Evolutionary conservation across 1,140 invertebrate species (phyloP).

Genomic region (Marisa cornuarietis): DNA sequence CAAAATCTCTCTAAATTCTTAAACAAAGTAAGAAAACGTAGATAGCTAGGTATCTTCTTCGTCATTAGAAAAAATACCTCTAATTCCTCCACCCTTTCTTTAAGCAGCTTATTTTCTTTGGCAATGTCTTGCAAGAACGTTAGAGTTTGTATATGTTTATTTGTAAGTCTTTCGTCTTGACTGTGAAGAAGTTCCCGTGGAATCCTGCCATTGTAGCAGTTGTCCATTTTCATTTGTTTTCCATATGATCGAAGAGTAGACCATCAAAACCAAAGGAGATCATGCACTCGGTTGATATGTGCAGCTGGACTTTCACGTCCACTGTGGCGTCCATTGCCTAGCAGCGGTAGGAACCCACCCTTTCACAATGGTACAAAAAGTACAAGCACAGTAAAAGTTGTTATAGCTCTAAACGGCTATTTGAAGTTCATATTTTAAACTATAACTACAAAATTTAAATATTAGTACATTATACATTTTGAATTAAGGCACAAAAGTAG

Average conservation of each 20-base stretch:
- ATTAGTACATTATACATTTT: not conserved
- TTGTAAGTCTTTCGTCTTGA: conserved; percentile 50
- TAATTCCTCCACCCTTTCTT: conserved; percentile 50
- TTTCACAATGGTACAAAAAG: not conserved
- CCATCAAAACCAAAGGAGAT: no score
- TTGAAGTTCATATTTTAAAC: no score
- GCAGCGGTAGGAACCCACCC: not conserved
- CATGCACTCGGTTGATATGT: no score
- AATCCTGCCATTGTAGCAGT: conserved; percentile 45
- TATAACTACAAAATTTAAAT: not conserved
- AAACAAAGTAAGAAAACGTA: not conserved
- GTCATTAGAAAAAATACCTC: conserved; percentile 44
- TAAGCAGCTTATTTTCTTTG: conserved; percentile 58
- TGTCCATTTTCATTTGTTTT: conserved; percentile 40
- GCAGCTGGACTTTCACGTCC: not conserved
- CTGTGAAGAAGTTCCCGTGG: conserved; percentile 48
- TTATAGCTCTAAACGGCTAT: not conserved
- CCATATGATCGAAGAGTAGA: not conserved
- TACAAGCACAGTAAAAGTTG: not conserved
- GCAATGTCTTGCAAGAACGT: conserved; percentile 60
- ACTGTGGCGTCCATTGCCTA: conserved; percentile 7
- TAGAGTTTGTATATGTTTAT: conserved; percentile 60
- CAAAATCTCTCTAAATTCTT: not conserved
- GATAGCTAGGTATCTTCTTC: not conserved
- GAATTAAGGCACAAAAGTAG: no score